These are phyloP conservation scores for Anorthoa munda DNA, from an alignment of 2,888 invertebrate species.

Conservation along the genomic window DNA sequence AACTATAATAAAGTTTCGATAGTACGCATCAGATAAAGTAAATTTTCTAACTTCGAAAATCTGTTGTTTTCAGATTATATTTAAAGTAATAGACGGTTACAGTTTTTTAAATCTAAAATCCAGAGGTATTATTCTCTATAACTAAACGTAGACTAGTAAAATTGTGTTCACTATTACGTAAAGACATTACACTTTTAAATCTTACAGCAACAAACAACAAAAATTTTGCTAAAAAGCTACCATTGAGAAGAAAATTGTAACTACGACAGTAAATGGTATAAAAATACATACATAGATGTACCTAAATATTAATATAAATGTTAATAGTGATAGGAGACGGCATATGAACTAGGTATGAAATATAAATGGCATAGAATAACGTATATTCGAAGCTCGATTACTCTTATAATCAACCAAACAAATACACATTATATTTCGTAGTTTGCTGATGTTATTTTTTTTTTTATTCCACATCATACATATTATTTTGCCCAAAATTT, in stretches of 20 bases:
- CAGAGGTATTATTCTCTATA: constrained; percentile 83
- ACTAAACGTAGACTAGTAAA: constrained; percentile 86
- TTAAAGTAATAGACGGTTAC: constrained; percentile 57
- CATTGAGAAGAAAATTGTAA: constrained; percentile 69
- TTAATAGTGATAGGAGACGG: constrained; percentile 32
- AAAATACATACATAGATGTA: constrained; percentile 26
- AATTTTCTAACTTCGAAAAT: not conserved
- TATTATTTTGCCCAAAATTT: constrained; percentile 17
- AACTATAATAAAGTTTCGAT: constrained; percentile 23
- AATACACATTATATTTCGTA: not conserved
- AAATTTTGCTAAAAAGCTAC: constrained; percentile 74
- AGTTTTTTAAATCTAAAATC: constrained; percentile 72
- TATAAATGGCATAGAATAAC: not conserved
- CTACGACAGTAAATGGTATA: constrained; percentile 41
- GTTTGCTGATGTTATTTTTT: not conserved
- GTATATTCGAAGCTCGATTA: not conserved
- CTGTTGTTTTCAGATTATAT: constrained; percentile 24
- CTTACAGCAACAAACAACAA: constrained; percentile 78
- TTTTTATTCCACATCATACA: constrained; percentile 1
- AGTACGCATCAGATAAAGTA: constrained; percentile 27
- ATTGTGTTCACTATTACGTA: constrained; percentile 81
- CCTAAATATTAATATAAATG: constrained; percentile 27
- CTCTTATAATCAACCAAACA: constrained; percentile 20
- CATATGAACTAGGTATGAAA: constrained; percentile 23
- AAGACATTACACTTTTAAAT: constrained; percentile 56